These are phyloP conservation scores for Aphidoletes aphidimyza DNA, from an alignment of 2,888 invertebrate species.

Conservation along the genomic window DNA sequence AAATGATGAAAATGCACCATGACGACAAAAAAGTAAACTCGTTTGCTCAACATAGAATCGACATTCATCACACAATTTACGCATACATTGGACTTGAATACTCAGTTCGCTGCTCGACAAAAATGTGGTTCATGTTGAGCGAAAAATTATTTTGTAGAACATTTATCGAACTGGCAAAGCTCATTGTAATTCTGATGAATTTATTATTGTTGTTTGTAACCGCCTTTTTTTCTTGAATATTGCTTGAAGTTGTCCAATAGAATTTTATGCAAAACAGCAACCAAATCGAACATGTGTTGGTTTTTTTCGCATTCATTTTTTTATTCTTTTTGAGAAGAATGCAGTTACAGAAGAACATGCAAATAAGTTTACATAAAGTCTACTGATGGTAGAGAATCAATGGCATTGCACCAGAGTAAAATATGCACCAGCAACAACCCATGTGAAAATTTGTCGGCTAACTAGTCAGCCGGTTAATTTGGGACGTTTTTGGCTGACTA, in stretches of 20 bases:
- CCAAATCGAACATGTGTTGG: slow-evolving; percentile 28
- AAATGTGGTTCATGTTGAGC: no score
- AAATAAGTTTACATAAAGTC: slow-evolving; percentile 28
- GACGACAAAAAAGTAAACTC: no score
- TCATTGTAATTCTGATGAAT: not conserved
- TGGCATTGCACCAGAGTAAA: slow-evolving; percentile 35
- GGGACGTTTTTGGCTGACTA: no score
- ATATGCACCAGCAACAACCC: not conserved
- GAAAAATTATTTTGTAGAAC: not conserved
- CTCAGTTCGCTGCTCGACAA: no score
- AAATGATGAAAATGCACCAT: no score
- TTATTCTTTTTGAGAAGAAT: not conserved
- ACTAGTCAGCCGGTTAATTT: no score
- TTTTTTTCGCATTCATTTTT: not conserved
- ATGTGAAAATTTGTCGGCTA: no score
- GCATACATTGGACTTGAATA: no score
- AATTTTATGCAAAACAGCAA: not conserved
- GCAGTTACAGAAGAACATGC: slow-evolving; percentile 40
- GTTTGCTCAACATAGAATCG: no score
- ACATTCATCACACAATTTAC: no score
- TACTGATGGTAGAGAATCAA: not conserved
- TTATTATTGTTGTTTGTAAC: not conserved
- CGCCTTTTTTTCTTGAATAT: not conserved
- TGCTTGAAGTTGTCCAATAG: not conserved
- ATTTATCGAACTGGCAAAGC: not conserved